Evolutionary conservation across 2,888 invertebrate species (phyloP), one percentile per base, ranked within the genome.

Genomic region (Cryptocheilus praepositus): DNA sequence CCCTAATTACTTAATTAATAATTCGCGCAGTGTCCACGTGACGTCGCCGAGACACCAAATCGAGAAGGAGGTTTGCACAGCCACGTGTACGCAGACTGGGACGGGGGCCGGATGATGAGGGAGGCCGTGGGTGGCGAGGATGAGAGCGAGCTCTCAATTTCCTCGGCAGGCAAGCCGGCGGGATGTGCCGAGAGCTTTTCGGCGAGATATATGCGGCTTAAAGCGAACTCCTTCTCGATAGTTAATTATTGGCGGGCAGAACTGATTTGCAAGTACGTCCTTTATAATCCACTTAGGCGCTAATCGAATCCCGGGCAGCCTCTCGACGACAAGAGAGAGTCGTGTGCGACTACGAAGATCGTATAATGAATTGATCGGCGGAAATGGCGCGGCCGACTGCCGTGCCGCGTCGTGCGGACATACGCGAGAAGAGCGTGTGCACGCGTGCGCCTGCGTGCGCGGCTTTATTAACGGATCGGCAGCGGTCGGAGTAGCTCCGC

Each of bases 191-290:
- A 21, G 44, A 53, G 22, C 36, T 60, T 13, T 16, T 16, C 18
- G 18, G 57, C 22, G 54, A 43, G 51, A 52, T 56, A 61, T 65
- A 55, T 18, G 7, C 70, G 72, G 79, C 72, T 78, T 78, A 74
- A 67, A 72, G 70, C 74, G 72, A 74, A 74, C 79, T 76, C 79
- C 78, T 76, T 79, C 71, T 77, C 79, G 74, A 74, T 76, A 77
- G 79, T 79, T 79, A 79, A 79, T 79, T 79, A 79, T 79, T 71
- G 79, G 62, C 67, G 73, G 75, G 71, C 70, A 77, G 65, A 77
- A 75, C 79, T 79, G 79, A 79, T 79, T 79, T 79, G 79, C 79
- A 79, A 79, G 79, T 79, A 74, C 79, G 79, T 73, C 79, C 74
- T 79, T 79, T 79, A 79, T 79, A 79, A 79, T 79, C 79, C 79